phyloP scores from a whole-genome alignment of 2,113 vertebrate species.

The Ceyx margarethae region DNA sequence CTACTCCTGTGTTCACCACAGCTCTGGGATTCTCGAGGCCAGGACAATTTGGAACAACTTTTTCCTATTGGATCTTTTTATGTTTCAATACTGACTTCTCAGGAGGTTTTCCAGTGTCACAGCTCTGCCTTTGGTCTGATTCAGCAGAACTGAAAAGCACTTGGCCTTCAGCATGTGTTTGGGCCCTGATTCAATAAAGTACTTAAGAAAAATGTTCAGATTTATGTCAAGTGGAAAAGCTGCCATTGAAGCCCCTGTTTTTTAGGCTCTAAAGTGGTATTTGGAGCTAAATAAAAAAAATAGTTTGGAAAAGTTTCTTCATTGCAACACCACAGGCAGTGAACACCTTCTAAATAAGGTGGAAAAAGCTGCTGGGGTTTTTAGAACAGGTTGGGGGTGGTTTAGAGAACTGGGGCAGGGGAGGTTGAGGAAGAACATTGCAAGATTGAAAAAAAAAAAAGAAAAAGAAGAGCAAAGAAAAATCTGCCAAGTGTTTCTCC shows the following conservation, averaged over 20 bases:
- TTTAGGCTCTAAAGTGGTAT: background rate
- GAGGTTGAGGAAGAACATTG: background rate
- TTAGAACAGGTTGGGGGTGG: background rate
- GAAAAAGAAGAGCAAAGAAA: background rate
- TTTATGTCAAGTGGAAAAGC: background rate
- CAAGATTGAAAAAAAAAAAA: background rate
- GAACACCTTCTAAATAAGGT: background rate
- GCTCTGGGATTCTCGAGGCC: background rate
- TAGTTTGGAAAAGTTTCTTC: background rate
- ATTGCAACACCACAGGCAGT: background rate
- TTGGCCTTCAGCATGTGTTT: background rate
- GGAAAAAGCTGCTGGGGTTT: background rate
- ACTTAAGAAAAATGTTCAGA: background rate
- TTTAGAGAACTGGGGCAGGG: background rate
- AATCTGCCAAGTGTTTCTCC: background rate
- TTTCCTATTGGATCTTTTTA: background rate
- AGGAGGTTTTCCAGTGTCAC: background rate
- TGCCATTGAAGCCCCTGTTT: fast-evolving
- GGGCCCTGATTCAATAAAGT: background rate
- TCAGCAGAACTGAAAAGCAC: background rate
- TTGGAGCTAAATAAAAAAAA: background rate
- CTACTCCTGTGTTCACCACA: fast-evolving
- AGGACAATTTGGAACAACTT: background rate
- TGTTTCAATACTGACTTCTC: background rate
- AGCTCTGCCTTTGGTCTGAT: slow-evolving; percentile 21